A percentile compares a stretch with the other conserved stretches of the same genome.
phyloP scores from a whole-genome alignment of 2,888 invertebrate species.

The Drosophila maculinotata region DNA sequence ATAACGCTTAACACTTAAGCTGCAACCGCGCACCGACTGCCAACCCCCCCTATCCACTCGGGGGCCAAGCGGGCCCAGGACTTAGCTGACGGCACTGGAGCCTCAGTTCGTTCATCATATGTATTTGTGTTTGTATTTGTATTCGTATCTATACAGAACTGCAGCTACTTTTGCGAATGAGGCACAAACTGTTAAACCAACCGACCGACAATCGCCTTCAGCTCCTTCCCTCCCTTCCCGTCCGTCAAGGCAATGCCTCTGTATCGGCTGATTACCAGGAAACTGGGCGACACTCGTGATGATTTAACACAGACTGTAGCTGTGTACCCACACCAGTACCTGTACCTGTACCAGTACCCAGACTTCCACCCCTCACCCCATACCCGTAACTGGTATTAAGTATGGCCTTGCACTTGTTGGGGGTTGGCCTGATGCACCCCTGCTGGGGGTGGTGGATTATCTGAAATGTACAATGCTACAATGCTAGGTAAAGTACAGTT shows the following conservation, averaged over 20 bases:
- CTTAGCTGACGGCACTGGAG: constrained; percentile 48
- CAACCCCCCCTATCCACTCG: constrained; percentile 1
- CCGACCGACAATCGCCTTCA: constrained; percentile 21
- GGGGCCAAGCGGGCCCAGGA: constrained; percentile 15
- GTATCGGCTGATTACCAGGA: constrained; percentile 55
- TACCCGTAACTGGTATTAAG: constrained; percentile 4
- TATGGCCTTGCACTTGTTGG: constrained; percentile 12
- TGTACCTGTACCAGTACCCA: background rate
- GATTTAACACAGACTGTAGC: constrained; percentile 32
- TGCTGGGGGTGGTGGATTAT: constrained; percentile 9
- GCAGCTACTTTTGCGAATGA: constrained; percentile 54
- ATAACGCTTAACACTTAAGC: constrained; percentile 84
- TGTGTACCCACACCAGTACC: background rate
- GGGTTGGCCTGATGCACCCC: constrained; percentile 4
- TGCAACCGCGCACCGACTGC: constrained; percentile 50
- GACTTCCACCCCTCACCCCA: background rate
- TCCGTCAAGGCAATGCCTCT: constrained; percentile 12
- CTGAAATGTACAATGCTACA: background rate
- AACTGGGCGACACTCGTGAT: constrained; percentile 42
- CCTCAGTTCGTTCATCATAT: constrained; percentile 44
- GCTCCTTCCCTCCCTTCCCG: constrained; percentile 6
- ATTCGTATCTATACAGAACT: constrained; percentile 17
- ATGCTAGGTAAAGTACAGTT: constrained; percentile 1
- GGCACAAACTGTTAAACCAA: constrained; percentile 30
- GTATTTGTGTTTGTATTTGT: constrained; percentile 21